phyloP scores from a whole-genome alignment of 1,140 invertebrate species.

The Polypedilum pembai region DNA sequence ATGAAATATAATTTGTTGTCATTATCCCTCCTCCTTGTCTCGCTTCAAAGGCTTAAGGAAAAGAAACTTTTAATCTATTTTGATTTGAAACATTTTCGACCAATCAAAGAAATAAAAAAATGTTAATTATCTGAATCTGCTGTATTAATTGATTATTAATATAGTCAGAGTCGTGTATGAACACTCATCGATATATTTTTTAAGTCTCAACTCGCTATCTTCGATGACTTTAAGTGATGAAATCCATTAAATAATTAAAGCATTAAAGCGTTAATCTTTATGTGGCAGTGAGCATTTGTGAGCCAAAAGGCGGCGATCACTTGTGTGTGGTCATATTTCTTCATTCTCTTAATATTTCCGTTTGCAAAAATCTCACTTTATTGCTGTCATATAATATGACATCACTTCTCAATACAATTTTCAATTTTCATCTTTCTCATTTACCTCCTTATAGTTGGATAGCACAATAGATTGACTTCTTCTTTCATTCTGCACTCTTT shows the following conservation, averaged over 20 bases:
- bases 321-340: slow-evolving; percentile 16
- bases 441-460: not conserved
- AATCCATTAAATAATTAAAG: slow-evolving; percentile 28
- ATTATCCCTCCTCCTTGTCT: not conserved
- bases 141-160: slow-evolving; percentile 22
- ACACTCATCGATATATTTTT: slow-evolving; percentile 5
- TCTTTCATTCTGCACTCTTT: too few species aligned
- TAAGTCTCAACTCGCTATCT: not conserved
- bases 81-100: slow-evolving; percentile 13
- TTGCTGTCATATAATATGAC: not conserved
- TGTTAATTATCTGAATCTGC: slow-evolving; percentile 20
- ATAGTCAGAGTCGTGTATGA: not conserved
- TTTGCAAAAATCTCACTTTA: slow-evolving; percentile 11
- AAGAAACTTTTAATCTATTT: slow-evolving; percentile 4
- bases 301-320: not conserved
- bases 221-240: slow-evolving; percentile 23
- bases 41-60: not conserved
- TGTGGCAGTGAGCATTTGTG: not conserved
- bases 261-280: slow-evolving; percentile 27
- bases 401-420: slow-evolving; percentile 2
- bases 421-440: not conserved
- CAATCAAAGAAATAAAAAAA: not conserved
- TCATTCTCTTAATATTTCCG: slow-evolving; percentile 23
- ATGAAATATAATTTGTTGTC: slow-evolving; percentile 27
- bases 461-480: not conserved